Percentiles rank a stretch among this genome's conserved stretches.
These are phyloP conservation scores for Watsonalla binaria DNA, from an alignment of 2,888 invertebrate species.

Conservation along the genomic window DNA sequence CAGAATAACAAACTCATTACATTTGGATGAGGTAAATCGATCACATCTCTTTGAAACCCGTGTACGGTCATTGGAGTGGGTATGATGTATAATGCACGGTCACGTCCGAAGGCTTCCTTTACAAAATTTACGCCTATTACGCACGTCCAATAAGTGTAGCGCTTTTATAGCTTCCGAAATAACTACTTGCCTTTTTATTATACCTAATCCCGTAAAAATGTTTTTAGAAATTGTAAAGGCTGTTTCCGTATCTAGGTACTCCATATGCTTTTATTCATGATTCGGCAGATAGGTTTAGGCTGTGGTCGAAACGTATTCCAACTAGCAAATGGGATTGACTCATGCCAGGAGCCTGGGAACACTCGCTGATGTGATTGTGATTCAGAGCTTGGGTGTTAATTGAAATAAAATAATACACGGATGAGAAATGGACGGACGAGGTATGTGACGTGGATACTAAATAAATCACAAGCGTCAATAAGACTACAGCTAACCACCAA, in stretches of 20 bases:
- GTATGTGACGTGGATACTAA: no score
- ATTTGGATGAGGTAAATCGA: background rate
- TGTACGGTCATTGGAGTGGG: background rate
- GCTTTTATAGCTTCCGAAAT: background rate
- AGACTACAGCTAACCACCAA: no score
- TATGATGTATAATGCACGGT: constrained; percentile 25
- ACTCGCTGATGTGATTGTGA: no score
- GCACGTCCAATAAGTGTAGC: background rate
- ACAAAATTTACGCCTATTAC: constrained; percentile 13
- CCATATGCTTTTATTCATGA: background rate
- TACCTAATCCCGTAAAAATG: background rate
- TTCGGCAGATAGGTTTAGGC: background rate
- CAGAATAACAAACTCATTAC: background rate
- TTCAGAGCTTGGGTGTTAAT: no score
- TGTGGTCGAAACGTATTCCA: no score
- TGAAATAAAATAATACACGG: no score
- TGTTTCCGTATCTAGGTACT: background rate
- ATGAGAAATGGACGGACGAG: no score
- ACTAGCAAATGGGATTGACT: no score
- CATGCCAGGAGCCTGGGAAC: no score
- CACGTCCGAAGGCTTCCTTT: constrained; percentile 18
- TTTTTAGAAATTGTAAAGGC: background rate
- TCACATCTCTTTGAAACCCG: background rate
- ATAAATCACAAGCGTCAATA: no score
- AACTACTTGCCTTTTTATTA: background rate